A percentile compares a stretch with the other conserved stretches of the same genome.
phyloP scores from a whole-genome alignment of 2,113 vertebrate genomes.

The Aldabrachelys gigantea region DNA sequence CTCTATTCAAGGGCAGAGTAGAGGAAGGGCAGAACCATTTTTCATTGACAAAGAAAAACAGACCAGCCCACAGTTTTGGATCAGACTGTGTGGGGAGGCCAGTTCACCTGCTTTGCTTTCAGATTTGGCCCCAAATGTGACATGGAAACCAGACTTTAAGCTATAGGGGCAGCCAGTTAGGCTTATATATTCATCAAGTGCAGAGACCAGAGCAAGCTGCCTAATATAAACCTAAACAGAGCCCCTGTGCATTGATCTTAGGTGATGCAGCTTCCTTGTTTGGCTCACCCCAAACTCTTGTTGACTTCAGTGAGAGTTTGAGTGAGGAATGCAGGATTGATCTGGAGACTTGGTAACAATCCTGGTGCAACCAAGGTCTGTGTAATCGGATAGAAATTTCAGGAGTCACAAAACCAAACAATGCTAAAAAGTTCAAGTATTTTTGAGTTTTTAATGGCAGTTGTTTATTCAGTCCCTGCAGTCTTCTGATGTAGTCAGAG shows the following conservation, averaged over 20 bases:
- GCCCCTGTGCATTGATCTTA: neutral
- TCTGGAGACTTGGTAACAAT: neutral
- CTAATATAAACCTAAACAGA: neutral
- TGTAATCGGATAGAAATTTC: neutral
- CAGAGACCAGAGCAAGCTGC: neutral
- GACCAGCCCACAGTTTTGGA: neutral
- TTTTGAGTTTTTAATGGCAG: fast-evolving
- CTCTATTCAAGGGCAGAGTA: constrained; percentile 10
- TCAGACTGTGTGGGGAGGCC: neutral
- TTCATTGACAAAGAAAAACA: constrained; percentile 71
- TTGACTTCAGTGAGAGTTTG: fast-evolving
- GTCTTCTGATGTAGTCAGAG: neutral
- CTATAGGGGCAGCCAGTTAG: neutral
- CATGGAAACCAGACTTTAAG: neutral
- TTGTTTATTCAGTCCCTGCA: fast-evolving
- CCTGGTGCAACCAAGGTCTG: neutral
- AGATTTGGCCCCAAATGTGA: neutral
- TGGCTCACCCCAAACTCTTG: fast-evolving
- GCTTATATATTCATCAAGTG: neutral
- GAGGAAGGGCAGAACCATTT: constrained; percentile 65
- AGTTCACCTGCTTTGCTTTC: constrained; percentile 25
- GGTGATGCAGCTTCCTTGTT: neutral
- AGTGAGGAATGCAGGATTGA: fast-evolving
- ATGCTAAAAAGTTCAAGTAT: neutral
- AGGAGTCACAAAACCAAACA: neutral